Base-by-base conservation (phyloP, 2,888 invertebrate genomes). In the Lycocerus yunnanus region DNA sequence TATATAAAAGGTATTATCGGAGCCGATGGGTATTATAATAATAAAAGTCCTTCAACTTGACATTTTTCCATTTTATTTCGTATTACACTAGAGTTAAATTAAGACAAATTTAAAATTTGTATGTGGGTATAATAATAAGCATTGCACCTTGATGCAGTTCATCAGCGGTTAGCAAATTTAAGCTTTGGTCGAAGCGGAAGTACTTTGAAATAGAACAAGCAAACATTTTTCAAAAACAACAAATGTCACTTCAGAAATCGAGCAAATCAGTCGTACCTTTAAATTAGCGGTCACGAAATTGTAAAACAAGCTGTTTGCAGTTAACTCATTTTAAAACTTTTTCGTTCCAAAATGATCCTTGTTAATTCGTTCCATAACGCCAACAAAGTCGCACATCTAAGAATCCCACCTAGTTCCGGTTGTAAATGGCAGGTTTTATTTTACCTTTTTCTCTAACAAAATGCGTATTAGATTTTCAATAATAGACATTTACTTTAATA, bases 391-490 rank as follows among this genome's bases (percentile, higher is more conserved):
- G 27, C 72, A 78, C 73, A 75, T 75, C 73, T 59, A 71, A 67
- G 67, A 61, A 81, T 76, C 75, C 83, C 84, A 83, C 85, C 84
- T 80, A 82, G 84, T 85, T 85, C 84, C 85, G 85, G 84, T 81
- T 76, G 80, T 79, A 83, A 85, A 85, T 84, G 84, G 82, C 79
- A 74, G 84, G 85, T 85, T 84, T 84, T 84, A 84, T 82, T 84
- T 84, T 84, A 84, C 84, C 82, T 83, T 82, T n/a, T 82, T 81
- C 78, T 18, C 80, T 78, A 79, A 78, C 80, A 78, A 81, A 82
- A 82, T 74, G 76, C 71, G 73, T 76, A 73, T 76, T 76, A 73
- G 71, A 66, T 58, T 77, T 78, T 75, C 82, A 84, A 84, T 84
- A 84, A 84, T 81, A 84, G 84, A 80, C 81, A 83, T 84, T 83